These are phyloP conservation scores for Lycaon pictus DNA, from an alignment of 2,113 vertebrate species.

Conservation along the genomic window DNA sequence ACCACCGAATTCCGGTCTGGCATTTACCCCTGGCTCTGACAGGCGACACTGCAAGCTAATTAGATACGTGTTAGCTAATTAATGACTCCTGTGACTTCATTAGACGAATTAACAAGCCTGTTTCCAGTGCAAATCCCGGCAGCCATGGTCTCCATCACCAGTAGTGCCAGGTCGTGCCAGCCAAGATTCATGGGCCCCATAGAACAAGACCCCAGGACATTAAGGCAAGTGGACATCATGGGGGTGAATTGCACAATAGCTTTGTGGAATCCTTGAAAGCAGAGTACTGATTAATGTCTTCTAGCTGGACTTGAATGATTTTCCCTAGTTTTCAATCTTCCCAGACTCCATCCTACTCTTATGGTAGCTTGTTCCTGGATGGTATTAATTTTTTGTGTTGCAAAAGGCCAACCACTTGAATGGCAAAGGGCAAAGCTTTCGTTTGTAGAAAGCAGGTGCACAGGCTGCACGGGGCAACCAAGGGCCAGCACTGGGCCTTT, in stretches of 20 bases:
- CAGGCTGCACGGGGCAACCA: background rate
- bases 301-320: background rate
- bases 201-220: background rate
- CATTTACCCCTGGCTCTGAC: conserved; percentile 63
- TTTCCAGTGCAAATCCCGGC: conserved; percentile 50
- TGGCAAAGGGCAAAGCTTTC: background rate
- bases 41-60: conserved; percentile 75
- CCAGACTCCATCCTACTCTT: background rate
- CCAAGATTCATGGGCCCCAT: background rate
- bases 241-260: background rate
- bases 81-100: conserved; percentile 70
- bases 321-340: background rate
- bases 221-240: background rate
- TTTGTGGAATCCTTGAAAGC: background rate
- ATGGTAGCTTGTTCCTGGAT: background rate
- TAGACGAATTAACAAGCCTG: conserved; percentile 48
- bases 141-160: conserved; percentile 3
- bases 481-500: background rate
- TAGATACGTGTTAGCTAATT: conserved; percentile 70
- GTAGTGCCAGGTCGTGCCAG: background rate
- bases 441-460: background rate
- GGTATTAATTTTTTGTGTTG: background rate
- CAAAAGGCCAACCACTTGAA: background rate
- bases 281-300: background rate
- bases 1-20: conserved; percentile 33